These are phyloP conservation scores for Stomatorhinus ivindoensis DNA, from an alignment of 2,113 vertebrate species.

Conservation along the genomic window DNA sequence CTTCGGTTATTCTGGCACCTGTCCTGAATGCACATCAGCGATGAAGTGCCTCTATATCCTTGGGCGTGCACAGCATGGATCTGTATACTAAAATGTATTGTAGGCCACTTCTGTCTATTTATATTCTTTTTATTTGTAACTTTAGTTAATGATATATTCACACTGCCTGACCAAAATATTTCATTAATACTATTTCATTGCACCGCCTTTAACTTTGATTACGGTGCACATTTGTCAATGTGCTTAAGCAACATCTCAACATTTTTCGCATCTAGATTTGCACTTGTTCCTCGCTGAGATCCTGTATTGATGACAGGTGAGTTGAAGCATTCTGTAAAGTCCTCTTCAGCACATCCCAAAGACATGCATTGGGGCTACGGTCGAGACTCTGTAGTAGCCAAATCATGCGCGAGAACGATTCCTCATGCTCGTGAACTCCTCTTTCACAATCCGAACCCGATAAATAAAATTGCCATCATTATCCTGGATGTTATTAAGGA, in stretches of 20 bases:
- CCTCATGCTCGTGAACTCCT: neutral
- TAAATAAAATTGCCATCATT: neutral
- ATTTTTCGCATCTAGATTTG: neutral
- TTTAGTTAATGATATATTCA: neutral
- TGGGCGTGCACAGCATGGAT: neutral
- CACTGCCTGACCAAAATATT: neutral
- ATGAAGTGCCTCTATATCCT: neutral
- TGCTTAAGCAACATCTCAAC: neutral
- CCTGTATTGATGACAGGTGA: neutral
- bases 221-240: neutral
- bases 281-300: neutral
- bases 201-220: neutral
- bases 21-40: neutral
- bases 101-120: neutral
- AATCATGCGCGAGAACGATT: neutral
- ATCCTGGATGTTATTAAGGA: neutral
- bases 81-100: neutral
- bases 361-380: neutral
- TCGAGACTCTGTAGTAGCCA: neutral
- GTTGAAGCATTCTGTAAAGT: neutral
- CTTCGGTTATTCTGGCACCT: neutral
- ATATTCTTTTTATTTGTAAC: neutral
- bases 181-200: neutral
- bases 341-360: neutral
- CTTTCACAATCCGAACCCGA: neutral